phyloP scores from a whole-genome alignment of 2,113 vertebrate species.

The Scortum barcoo region DNA sequence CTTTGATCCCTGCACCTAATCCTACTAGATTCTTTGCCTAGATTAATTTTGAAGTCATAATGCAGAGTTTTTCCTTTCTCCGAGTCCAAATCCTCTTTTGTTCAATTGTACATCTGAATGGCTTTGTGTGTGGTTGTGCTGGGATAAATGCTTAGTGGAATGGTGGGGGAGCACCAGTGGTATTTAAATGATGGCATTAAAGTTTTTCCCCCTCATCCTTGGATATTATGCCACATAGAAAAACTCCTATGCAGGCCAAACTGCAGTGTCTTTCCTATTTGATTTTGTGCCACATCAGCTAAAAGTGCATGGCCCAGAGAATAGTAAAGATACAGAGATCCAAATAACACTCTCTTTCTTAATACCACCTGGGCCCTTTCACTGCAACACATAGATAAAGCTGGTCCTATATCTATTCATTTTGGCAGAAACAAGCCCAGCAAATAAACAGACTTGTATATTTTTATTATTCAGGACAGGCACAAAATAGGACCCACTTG shows the following conservation, averaged over 20 bases:
- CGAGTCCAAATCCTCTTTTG: conserved; percentile 79
- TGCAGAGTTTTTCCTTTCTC: conserved; percentile 64
- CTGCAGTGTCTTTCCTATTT: conserved; percentile 58
- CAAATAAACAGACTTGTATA: conserved; percentile 79
- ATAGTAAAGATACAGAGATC: conserved; percentile 62
- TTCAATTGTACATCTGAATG: conserved; percentile 70
- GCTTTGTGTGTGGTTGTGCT: conserved; percentile 65
- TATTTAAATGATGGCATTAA: conserved; percentile 69
- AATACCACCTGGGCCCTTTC: conserved; percentile 71
- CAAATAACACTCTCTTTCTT: conserved; percentile 64
- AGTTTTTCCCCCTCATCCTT: conserved; percentile 37
- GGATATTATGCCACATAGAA: conserved; percentile 46
- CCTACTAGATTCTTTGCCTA: conserved; percentile 75
- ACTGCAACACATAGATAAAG: conserved; percentile 63
- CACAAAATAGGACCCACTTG: conserved; percentile 73
- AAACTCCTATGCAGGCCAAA: conserved; percentile 28
- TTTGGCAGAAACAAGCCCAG: conserved; percentile 72
- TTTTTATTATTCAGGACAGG: conserved; percentile 82
- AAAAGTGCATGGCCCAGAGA: conserved; percentile 56
- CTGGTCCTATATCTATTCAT: conserved; percentile 47
- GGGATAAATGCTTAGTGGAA: conserved; percentile 49
- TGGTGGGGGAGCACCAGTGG: conserved; percentile 26
- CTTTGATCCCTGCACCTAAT: conserved; percentile 81
- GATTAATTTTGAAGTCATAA: conserved; percentile 83
- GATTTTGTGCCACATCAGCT: conserved; percentile 65